phyloP scores from a whole-genome alignment of 2,888 invertebrate species.

The Plebejus melissa region DNA sequence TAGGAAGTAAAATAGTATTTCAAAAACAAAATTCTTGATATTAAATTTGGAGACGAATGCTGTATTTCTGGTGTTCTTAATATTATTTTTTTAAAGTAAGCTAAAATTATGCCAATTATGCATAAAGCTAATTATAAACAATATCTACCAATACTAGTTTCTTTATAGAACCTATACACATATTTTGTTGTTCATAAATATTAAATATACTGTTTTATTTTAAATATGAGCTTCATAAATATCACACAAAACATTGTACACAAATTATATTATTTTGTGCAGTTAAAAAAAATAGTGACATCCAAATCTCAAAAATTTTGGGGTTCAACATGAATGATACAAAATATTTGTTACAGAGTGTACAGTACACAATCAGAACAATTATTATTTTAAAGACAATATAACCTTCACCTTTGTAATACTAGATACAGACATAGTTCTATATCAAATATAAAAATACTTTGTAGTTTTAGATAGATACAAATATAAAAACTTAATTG shows the following conservation, averaged over 20 bases:
- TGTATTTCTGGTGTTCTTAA: neutral
- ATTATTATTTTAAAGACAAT: conserved; percentile 27
- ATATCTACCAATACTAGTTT: conserved; percentile 9
- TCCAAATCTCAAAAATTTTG: conserved; percentile 7
- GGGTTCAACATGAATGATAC: neutral
- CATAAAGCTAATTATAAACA: conserved; percentile 17
- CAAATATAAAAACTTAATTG: conserved; percentile 34
- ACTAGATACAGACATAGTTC: conserved; percentile 19
- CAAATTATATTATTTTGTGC: conserved; percentile 22
- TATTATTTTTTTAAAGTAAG: neutral
- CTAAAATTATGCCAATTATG: conserved; percentile 8
- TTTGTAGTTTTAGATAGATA: conserved; percentile 10
- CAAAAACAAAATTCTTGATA: neutral
- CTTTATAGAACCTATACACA: neutral
- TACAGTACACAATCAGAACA: conserved; percentile 32
- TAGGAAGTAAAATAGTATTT: neutral
- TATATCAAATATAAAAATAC: conserved; percentile 32
- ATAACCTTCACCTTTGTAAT: conserved; percentile 33
- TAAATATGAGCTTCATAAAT: conserved; percentile 23
- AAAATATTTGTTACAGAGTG: conserved; percentile 33
- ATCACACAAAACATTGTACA: conserved; percentile 25
- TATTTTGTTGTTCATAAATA: neutral
- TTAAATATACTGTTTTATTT: conserved; percentile 2
- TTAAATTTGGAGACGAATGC: neutral
- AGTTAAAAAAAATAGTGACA: neutral